Base-by-base conservation (phyloP, 2,797 vertebrate species). In the Halcyon chelicuti region DNA sequence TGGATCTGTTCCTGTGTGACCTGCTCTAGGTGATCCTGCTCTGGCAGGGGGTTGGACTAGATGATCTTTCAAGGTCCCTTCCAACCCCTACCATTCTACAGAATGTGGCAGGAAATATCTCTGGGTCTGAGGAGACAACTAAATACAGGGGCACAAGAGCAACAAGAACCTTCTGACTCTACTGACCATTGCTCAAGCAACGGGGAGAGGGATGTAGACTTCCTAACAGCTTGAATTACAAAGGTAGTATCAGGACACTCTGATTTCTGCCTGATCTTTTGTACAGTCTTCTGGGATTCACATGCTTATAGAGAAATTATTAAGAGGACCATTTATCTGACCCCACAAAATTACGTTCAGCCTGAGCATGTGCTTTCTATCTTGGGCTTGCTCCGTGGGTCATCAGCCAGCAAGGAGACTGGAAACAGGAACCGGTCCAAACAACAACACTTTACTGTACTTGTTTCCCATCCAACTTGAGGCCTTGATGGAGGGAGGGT, bases 61-160 rank as follows among this genome's bases (percentile, higher is more conserved):
- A 17, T 42, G 40, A 42, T 16, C 40, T 42, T 42, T 40, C 9
- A n/a, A 46, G 46, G 46, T 46, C 46, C 46, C 46, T 46, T 46
- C 46, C 46, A 46, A 46, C 21, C 46, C 21, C 21, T 46, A 46
- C 7, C 46, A 46, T 46, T 46, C 46, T 46, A 76, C 37, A 37
- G 95, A 96, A 97, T 52, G 67, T 44, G 88, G 97, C 66, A 66
- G 31, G 31, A 90, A 95, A 86, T 81, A 79, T 88, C 88, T 78
- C 61, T 52, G 28, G 44, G 35, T 75, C 85, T 89, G 75, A 84
- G 85, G 70, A 80, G 89, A 92, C 57, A 70, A 28, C 65, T 72
- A 88, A 91, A 88, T 81, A 67, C 1, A 0, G 20, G 93, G 80
- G 78, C 94, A 97, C 61, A 14, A 92, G 86, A 96, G 84, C 92